A percentile compares a stretch with the other conserved stretches of the same genome.
These are phyloP conservation scores for Apodemia duryi DNA, from an alignment of 2,888 invertebrate genomes.

Conservation along the genomic window DNA sequence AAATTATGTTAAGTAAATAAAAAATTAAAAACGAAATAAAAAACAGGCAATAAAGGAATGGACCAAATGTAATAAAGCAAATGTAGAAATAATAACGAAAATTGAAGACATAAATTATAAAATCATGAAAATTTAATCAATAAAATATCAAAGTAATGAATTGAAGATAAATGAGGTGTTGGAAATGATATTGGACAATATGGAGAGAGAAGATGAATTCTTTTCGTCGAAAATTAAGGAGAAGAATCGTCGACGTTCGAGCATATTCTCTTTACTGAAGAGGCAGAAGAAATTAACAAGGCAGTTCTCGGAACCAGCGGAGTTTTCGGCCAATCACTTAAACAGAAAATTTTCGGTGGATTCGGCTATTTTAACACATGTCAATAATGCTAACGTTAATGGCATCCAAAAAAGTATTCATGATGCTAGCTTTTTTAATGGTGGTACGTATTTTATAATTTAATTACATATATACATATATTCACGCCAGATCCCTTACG, in stretches of 20 bases:
- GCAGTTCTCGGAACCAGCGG: constrained; percentile 55
- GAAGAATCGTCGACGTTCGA: constrained; percentile 53
- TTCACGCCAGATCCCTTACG: too few relatives aligned
- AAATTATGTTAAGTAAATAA: too few relatives aligned
- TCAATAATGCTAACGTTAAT: constrained; percentile 35
- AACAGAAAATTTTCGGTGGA: constrained; percentile 60
- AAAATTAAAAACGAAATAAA: too few relatives aligned
- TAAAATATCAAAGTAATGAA: neutral
- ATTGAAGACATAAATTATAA: neutral
- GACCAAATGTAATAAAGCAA: too few relatives aligned
- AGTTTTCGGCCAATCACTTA: constrained; percentile 17
- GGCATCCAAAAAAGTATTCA: constrained; percentile 18
- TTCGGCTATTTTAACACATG: constrained; percentile 56
- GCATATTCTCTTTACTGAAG: constrained; percentile 58
- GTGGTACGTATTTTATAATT: neutral
- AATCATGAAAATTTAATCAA: neutral
- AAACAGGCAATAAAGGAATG: too few relatives aligned
- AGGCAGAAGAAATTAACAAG: constrained; percentile 56
- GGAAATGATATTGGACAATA: constrained; percentile 25
- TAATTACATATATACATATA: too few relatives aligned
- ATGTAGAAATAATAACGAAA: neutral
- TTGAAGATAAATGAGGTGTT: neutral
- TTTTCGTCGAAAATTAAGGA: constrained; percentile 45
- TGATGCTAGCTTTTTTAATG: neutral
- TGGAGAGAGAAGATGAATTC: constrained; percentile 49